Evolutionary conservation across 2,888 invertebrate species (phyloP), one percentile per base, ranked within the genome.

Genomic region (Hydropsyche betteni): DNA sequence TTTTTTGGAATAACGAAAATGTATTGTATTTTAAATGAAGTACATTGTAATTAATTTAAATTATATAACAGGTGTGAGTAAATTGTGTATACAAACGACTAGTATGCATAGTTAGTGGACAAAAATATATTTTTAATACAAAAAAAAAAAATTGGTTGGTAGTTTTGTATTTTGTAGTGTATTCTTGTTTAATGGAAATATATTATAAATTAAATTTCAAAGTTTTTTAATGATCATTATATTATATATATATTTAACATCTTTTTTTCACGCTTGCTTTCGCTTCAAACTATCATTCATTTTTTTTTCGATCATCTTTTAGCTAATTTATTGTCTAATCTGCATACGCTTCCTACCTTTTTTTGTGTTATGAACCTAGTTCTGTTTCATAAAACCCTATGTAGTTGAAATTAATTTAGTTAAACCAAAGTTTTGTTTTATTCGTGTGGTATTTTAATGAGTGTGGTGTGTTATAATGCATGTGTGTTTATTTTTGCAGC

Each of bases 401-500:
- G 1, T 24, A 24, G 24, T 24, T 24, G 24, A 24, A 24, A 24
- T 24, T 24, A 2, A 24, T 24, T 24, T 24, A 24, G 24, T 24
- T 24, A 2, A 24, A 24, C 24, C 24, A 24, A 24, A 24, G 24
- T 24, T 24, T 24, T 24, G 14, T 55, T 44, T 44, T 44, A 44
- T 44, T 58, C 8, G 8, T 58, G 24, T 58, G 14, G 52, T 72
- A 14, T 55, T 34, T 14, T 55, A 33, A 24, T 71, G 61, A 55
- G 44, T 72, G 61, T 38, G 58, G 51, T 70, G 70, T 70, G 36
- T 69, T 16, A 61, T 72, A 72, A 72, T 75, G 76, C 72, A 74
- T 76, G 76, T 72, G 10, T 70, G 16, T 69, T 69, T 76, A 74
- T 77, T 79, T 78, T 79, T 79, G 74, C 79, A 79, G 79, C 75